Evolutionary conservation across 1,140 invertebrate species (phyloP), one percentile per base, ranked within the genome.

Genomic region (Panulirus ornatus): DNA sequence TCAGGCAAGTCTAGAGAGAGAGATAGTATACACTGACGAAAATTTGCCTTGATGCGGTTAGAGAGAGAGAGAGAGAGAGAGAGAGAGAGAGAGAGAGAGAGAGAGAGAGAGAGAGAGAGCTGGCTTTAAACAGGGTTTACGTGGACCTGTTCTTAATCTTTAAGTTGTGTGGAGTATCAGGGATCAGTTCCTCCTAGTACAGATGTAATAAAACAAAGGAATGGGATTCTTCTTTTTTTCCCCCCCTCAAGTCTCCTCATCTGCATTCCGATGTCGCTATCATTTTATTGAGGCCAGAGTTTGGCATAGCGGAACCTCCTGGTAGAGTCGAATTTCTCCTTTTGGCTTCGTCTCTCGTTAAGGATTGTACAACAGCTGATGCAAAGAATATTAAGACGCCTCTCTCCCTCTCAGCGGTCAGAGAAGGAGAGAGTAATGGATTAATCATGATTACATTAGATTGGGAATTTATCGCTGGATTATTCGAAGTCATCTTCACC

Each of bases 241-340:
- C n/a, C n/a, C n/a, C n/a, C n/a, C n/a, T n/a, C n/a, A n/a, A n/a
- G n/a, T 79, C 22, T 44, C 44, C 30, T 75, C 75, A 70, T 58
- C 75, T 79, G 75, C 58, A 88, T 78, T 38, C 54, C 85, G 44
- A 63, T 22, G 40, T 75, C 51, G 75, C 85, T 81, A 88, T 88
- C 85, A 42, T 88, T 88, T 88, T 88, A 88, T 79, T 66, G 75
- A 71, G n/a, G 22, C 83, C 66, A 84, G 47, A 73, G n/a, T 47
- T 42, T 73, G 44, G 63, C 47, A 40, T 40, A 47, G 54, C 3
- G n/a, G n/a, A n/a, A n/a, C 58, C 8, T 30, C 58, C 58, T 30
- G 58, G 58, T 66, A 8, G 8, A 66, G 6, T 9, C 22, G n/a
- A 30, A 66, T 5, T 66, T 66, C 30, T 30, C n/a, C n/a, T n/a